These are phyloP conservation scores for Sebastes melanostomus DNA, from an alignment of 2,797 vertebrate species.

Conservation along the genomic window DNA sequence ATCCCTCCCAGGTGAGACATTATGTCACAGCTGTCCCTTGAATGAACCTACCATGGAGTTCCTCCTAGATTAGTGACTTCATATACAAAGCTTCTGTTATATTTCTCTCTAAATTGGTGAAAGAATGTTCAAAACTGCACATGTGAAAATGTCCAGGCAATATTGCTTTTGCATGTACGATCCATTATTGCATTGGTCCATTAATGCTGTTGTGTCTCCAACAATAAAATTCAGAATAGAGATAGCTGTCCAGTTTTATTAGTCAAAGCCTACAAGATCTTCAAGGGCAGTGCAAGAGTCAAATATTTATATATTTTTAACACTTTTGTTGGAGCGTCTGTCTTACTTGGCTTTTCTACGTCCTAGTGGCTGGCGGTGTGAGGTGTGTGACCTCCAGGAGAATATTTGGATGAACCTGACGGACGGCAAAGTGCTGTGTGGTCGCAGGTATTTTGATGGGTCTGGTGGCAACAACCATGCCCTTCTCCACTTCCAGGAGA, in stretches of 20 bases:
- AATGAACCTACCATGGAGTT: neutral
- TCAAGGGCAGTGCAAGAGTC: neutral
- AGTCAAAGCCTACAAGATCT: neutral
- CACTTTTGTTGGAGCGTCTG: neutral
- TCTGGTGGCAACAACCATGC: slow-evolving; percentile 98
- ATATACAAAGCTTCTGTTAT: neutral
- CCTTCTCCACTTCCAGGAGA: slow-evolving; percentile 92
- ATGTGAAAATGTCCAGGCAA: neutral
- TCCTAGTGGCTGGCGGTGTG: slow-evolving; percentile 94
- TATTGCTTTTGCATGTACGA: neutral
- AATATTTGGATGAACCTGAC: slow-evolving; percentile 99
- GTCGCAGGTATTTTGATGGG: slow-evolving; percentile 96
- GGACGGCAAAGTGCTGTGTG: slow-evolving; percentile 94
- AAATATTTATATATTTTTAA: too few species aligned
- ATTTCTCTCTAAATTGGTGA: neutral
- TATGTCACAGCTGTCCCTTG: neutral
- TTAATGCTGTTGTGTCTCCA: neutral
- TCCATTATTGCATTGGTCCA: neutral
- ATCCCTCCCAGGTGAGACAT: slow-evolving; percentile 93
- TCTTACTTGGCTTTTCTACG: neutral
- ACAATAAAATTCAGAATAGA: neutral
- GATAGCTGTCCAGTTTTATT: neutral
- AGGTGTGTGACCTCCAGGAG: slow-evolving; percentile 95
- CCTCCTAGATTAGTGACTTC: neutral
- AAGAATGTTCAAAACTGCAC: neutral